Conservation (phyloP, 2,797 vertebrate species). For the Sebastes cheni region DNA sequence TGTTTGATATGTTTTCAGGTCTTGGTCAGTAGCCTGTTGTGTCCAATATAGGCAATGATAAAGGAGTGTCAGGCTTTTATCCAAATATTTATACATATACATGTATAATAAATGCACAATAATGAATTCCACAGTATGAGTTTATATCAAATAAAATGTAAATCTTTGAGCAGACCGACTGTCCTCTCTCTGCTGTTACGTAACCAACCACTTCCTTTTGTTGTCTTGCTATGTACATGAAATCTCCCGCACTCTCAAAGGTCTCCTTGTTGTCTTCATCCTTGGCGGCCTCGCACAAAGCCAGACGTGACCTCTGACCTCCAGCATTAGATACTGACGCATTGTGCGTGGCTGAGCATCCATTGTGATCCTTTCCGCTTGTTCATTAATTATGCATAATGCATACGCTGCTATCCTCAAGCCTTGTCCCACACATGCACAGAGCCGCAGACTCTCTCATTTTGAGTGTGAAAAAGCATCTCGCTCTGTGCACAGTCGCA, state of each 20-base stretch:
- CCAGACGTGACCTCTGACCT: slow-evolving; percentile 74
- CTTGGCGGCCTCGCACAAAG: slow-evolving; percentile 71
- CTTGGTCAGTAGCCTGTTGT: not conserved
- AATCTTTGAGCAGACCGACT: not conserved
- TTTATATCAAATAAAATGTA: slow-evolving; percentile 1
- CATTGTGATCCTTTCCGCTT: slow-evolving; percentile 59
- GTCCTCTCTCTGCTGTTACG: slow-evolving; percentile 45
- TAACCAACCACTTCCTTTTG: slow-evolving; percentile 57
- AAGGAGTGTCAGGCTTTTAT: not conserved
- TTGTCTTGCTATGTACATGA: slow-evolving; percentile 52
- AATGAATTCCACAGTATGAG: not conserved
- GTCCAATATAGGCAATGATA: not conserved
- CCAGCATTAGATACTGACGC: slow-evolving; percentile 61
- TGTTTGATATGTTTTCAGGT: not conserved
- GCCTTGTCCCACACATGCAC: slow-evolving; percentile 42
- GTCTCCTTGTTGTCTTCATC: slow-evolving; percentile 72
- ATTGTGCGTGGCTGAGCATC: slow-evolving; percentile 65
- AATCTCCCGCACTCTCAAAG: slow-evolving; percentile 67
- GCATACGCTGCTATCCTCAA: slow-evolving; percentile 39
- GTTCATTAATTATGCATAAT: slow-evolving; percentile 74
- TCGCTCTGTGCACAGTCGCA: slow-evolving; percentile 25
- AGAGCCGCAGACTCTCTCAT: slow-evolving; percentile 21
- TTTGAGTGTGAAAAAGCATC: slow-evolving; percentile 64
- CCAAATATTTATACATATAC: not conserved
- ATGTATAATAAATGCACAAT: not conserved